Base-by-base conservation (phyloP, 1,140 invertebrate genomes). In the Steinernema khuongi region DNA sequence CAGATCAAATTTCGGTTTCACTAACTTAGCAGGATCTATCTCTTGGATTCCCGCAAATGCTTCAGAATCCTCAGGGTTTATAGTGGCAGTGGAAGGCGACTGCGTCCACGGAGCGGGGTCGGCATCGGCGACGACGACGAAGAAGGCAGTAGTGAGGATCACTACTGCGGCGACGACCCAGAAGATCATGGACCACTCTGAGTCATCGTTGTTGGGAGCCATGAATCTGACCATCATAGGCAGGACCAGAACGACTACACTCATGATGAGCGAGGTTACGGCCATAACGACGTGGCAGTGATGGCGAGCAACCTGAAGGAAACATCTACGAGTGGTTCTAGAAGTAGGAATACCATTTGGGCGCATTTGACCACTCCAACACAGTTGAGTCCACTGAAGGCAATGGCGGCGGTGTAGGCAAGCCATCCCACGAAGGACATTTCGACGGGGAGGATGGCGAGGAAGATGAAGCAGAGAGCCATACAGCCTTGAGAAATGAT, bases 391-490 rank as follows among this genome's bases (percentile, higher is more conserved):
- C 78, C 78, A 29, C 72, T 43, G 43, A 78, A 76, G 28, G 74
- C 78, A 43, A 77, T 76, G 22, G 75, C 78, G 4, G 72, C 50
- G 33, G 72, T 79, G 70, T 70, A 79, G 14, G 73, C 72, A 26
- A 72, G 29, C 73, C 77, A 76, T 22, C 66, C 66, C 28, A 79
- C 29, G 14, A 74, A 17, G 30, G 44, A 11, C 50, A 17, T 11
- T 22, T 60, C 50, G 11, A 26, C 50, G 11, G 50, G 50, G 50
- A 82, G 31, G 31, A 83, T 32, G 14, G 79, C 71, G 31, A 80
- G 30, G 31, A 73, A 71, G 7, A 83, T 18, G 43, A 80, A 80
- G 32, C 80, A 81, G n/a, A 79, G 29, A 2, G 79, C 73, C 67
- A 81, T 71, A 1, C 67, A 33, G 1, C 70, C 60, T 73, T 83